Base-by-base conservation (phyloP, 2,113 vertebrate species). In the Micronycteris hirsuta region DNA sequence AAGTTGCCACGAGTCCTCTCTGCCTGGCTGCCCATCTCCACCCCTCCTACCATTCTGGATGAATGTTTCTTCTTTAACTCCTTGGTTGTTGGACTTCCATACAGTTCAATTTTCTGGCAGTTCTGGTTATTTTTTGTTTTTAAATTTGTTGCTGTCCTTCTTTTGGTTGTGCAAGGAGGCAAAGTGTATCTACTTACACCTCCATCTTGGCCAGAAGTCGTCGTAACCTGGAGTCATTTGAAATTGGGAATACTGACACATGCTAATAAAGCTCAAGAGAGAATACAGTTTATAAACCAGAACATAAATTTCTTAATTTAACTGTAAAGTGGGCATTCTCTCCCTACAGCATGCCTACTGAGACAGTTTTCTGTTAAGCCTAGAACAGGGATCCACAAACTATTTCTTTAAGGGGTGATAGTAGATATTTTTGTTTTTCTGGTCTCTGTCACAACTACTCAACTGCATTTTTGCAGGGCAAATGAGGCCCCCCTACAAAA, bases 211-310 rank as follows among this genome's bases (percentile, higher is more conserved):
- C 56, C 22, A 4, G 56, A 58, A 58, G 22, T 58, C 22, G 10
- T 58, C 22, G 74, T 45, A 70, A 86, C 43, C 73, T 41, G 38
- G 38, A 94, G 2, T 31, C 43, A 76, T 38, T 31, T 80, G 74
- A 41, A 92, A 58, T 22, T 77, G 28, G 41, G 45, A 86, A 78
- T 63, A 19, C 43, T 56, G 68, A 71, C 16, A 83, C 33, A 65
- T 70, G 16, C 33, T 82, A 56, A 86, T 58, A 90, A 45, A 45
- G 33, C 52, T 90, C 61, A 83, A 36, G 33, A 31, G 49, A 84
- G 71, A 84, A 81, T 45, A 36, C 81, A 36, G 78, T 76, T 89
- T 96, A 74, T 38, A 89, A 91, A 93, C 73, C 17, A 84, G 41
- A 96, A 56, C 17, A 43, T 52, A 41, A 10, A 31, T 68, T 68